Base-by-base conservation (phyloP, 2,888 invertebrate genomes). In the Loripinus fragilis region DNA sequence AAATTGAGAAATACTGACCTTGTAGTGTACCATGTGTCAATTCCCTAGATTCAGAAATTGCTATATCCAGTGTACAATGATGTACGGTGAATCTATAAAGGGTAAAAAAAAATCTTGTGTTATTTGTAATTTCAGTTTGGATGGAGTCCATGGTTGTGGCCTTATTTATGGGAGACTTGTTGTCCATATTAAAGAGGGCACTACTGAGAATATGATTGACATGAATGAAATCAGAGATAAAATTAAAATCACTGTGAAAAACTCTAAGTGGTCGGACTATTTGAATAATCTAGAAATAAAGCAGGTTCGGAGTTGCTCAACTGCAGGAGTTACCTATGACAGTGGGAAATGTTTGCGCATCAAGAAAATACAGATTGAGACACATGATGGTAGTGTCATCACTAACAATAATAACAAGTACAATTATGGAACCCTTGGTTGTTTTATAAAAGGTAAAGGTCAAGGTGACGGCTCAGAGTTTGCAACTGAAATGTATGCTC, bases 131-230 rank as follows among this genome's bases (percentile, higher is more conserved):
- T 60, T 33, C 60, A 60, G 60, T 17, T 28, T 33, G 1, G 60
- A 60, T 17, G 60, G 60, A 17, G 33, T 60, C 17, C 33, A 33
- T 60, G 60, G 60, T 2, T 60, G 60, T 60, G 60, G 60, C 20
- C 17, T 60, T 30, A 10, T 33, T 10, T 60, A 60, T 60, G 60
- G 33, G 1, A 60, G 33, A 33, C 60, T 60, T 30, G 33, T 60
- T 30, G 60, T 60, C 33, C 60, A 60, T 60, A 20, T 60, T 20
- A 60, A 60, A 7, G 60, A 30, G 15, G 20, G 8, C 60, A 60
- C 60, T 10, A 23, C 3, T 25, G 38, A 38, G 12, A 38, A 8
- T 5, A 28, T 25, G 20, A 15, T 10, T 60, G 52, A 52, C 25
- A 23, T 60, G 60, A 60, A 33, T 1, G 60, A 60, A 33, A 30